Base-by-base conservation (phyloP, 1,140 invertebrate genomes). In the Neodiprion lecontei region DNA sequence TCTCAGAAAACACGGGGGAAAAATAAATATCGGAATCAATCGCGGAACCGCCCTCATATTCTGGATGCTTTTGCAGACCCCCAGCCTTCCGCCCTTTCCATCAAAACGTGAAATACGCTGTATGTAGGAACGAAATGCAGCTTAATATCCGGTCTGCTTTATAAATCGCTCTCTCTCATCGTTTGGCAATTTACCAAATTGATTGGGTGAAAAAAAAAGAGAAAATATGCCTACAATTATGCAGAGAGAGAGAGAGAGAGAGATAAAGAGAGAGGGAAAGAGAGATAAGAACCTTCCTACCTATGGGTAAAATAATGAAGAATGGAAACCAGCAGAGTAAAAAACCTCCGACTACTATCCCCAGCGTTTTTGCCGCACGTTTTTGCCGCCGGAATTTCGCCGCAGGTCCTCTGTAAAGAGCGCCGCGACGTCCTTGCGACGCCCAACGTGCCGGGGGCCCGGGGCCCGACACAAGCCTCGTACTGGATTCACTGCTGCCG, bases 251-350 rank as follows among this genome's bases (percentile, higher is more conserved):
- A 40, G 28, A 40, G 28, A 28, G 28, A 40, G 28, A 40, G 28
- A 40, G 28, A 40, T 40, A 17, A 9, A 61, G n/a, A 61, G 53
- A 12, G 53, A 17, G 53, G 53, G 53, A 61, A 9, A 61, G n/a
- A 61, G 53, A 61, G 53, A 61, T 7, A 12, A 61, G 53, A 61
- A 17, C n/a, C 48, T 72, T 80, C 87, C 88, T 81, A 92, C 92
- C 90, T 66, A 92, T 80, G 23, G 92, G 91, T 14, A 92, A 82
- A 74, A 92, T 89, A 53, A 94, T 84, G 82, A 95, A 93, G 83
- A 94, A 95, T 1, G 94, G 94, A 70, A 93, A 90, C 94, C 94
- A 95, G 79, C 93, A 94, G 7, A 93, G 79, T 2, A 94, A 89
- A 82, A 94, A 93, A 23, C 90, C 89, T 1, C 90, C 89, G 82